Percentiles rank a stretch among this genome's conserved stretches.
Evolutionary conservation across 2,797 vertebrate genomes (phyloP).

Genomic region (Helarctos malayanus): DNA sequence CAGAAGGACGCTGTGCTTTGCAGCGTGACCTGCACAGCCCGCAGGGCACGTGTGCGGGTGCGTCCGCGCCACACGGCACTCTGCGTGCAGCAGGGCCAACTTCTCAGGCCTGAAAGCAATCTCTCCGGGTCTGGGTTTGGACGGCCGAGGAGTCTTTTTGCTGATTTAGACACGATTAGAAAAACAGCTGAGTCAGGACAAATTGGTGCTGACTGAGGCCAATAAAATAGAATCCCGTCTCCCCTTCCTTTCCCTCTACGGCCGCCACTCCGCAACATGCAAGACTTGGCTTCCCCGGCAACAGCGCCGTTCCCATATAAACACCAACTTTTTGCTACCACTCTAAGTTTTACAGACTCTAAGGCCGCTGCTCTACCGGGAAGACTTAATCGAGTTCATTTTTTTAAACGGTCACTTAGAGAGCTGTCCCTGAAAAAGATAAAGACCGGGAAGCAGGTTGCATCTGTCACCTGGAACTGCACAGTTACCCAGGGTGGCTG

Average conservation of each 20-base stretch:
- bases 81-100: accelerated
- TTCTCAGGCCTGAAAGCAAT: not conserved
- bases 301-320: not conserved
- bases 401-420: constrained; percentile 16
- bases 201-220: not conserved
- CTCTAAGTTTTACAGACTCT: not conserved
- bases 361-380: not conserved
- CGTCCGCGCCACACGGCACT: accelerated
- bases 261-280: not conserved
- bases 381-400: not conserved
- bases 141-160: not conserved
- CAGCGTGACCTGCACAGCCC: not conserved
- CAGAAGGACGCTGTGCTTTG: not conserved
- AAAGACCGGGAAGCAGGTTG: constrained; percentile 30
- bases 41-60: not conserved
- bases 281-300: not conserved
- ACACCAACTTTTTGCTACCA: not conserved
- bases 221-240: not conserved
- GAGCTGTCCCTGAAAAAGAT: not conserved
- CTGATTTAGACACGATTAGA: not conserved
- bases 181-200: constrained; percentile 31
- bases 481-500: not conserved
- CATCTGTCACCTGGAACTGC: constrained; percentile 47
- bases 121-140: not conserved
- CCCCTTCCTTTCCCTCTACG: not conserved